Evolutionary conservation across 2,888 invertebrate species (phyloP), one percentile per base, ranked within the genome.

Genomic region (Aplocera efformata): DNA sequence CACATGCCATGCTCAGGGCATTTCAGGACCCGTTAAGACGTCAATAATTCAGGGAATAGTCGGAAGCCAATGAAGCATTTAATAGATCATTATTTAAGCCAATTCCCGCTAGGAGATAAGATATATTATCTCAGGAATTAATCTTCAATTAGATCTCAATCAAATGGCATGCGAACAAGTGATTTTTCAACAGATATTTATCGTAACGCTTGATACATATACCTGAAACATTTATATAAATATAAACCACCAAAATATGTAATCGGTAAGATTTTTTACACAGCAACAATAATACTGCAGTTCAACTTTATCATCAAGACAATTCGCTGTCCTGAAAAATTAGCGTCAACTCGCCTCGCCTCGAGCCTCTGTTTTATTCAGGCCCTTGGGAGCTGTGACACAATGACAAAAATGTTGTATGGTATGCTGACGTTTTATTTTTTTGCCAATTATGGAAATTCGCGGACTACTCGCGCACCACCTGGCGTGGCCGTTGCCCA

Each of bases 341-440:
- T 78, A 79, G 69, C 72, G 69, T 60, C 63, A 64, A 70, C 74
- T 72, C 72, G 68, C 51, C 59, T 63, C 65, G 67, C 60, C 67
- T 72, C 67, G 68, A 63, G 72, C 68, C 74, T 71, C 73, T 79
- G 73, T 83, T 82, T 79, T 84, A 81, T 81, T 80, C 79, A 80
- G 71, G 43, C 79, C 75, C 77, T 62, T 64, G 79, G 79, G 81
- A 76, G 62, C 71, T 62, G 63, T 63, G 67, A 68, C 76, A 77
- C 79, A 80, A 80, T 80, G 79, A 78, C 53, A 73, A 71, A 79
- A 79, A 75, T 67, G 68, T 76, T 75, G 71, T 77, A 76, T 78
- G 72, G 62, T 68, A 68, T 70, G 63, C 67, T 67, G 71, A 67
- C 64, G 67, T 72, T 78, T 69, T 64, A 58, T 72, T 72, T 79